phyloP scores from a whole-genome alignment of 30 jellyfish, hydroid and myxozoan species.

The Turritopsis dohrnii region DNA sequence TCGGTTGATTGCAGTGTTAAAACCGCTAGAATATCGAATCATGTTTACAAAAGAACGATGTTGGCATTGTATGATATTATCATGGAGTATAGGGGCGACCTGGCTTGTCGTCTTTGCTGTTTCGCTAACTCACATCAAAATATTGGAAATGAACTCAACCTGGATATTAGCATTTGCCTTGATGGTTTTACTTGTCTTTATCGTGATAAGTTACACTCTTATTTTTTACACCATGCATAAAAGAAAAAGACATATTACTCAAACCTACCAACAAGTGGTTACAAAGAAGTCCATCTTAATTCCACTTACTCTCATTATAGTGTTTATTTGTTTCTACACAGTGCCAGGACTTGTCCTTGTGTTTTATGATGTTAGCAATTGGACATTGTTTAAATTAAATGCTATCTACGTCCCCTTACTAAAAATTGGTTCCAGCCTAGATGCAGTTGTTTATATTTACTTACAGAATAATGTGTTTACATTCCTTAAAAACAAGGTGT shows the following conservation, averaged over 20 bases:
- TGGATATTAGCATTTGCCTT: neutral
- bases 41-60: neutral
- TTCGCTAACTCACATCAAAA: neutral
- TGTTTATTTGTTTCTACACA: neutral
- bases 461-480: neutral
- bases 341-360: neutral
- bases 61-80: neutral
- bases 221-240: neutral
- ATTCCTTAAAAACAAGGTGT: neutral
- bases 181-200: neutral
- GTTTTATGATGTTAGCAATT: neutral
- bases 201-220: neutral
- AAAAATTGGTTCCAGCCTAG: neutral
- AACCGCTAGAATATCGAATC: neutral
- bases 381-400: neutral
- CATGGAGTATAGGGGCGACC: neutral
- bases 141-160: neutral
- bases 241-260: neutral
- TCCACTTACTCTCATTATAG: neutral
- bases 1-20: neutral
- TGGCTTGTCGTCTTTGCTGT: neutral
- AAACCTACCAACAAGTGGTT: neutral
- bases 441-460: neutral
- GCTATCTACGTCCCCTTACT: neutral
- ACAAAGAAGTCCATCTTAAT: neutral